A percentile compares a stretch with the other conserved stretches of the same genome.
These are phyloP conservation scores for Palythoa heliodiscus DNA, from an alignment of 92 coral and sea anemone species.

Conservation along the genomic window DNA sequence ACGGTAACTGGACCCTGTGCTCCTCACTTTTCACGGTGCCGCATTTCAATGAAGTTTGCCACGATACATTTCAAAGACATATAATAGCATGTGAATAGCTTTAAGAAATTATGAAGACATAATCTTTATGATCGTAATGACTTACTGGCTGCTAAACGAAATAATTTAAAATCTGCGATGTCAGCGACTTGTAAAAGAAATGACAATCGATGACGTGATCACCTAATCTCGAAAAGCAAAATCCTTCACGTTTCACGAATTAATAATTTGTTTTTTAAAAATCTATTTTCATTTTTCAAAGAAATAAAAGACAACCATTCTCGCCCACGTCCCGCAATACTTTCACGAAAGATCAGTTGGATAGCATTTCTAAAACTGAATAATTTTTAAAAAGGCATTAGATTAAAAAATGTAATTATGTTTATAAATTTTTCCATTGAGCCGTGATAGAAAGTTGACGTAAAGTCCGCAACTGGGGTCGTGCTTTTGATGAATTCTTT, in stretches of 20 bases:
- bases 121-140: too few relatives aligned
- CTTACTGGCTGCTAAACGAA: neutral
- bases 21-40: neutral
- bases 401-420: neutral
- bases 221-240: neutral
- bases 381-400: neutral
- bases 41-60: neutral
- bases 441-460: neutral
- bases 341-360: neutral
- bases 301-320: neutral
- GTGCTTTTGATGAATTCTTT: neutral
- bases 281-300: neutral
- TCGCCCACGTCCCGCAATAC: neutral
- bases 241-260: slow-evolving; percentile 19
- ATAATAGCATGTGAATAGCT: too few relatives aligned
- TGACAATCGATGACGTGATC: neutral
- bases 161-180: neutral
- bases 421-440: neutral
- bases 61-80: neutral
- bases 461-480: neutral
- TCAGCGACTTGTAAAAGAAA: neutral
- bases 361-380: neutral
- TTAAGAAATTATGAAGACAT: too few relatives aligned
- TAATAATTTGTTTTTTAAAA: too few relatives aligned
- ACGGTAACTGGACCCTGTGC: neutral